These are phyloP conservation scores for Allygus modestus DNA, from an alignment of 2,888 invertebrate genomes.

Conservation along the genomic window DNA sequence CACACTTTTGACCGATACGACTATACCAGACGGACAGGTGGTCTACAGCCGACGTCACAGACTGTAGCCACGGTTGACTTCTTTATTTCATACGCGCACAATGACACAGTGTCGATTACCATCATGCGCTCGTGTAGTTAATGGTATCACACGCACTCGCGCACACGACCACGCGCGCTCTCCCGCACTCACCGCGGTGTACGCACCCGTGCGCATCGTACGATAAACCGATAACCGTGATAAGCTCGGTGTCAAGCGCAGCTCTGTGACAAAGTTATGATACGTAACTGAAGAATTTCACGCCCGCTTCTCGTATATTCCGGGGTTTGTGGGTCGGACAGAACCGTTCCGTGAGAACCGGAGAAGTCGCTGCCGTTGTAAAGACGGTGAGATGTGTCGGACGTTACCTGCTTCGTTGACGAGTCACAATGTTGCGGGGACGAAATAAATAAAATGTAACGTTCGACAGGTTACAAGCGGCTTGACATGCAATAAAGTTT, in stretches of 20 bases:
- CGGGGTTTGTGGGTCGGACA: constrained; percentile 7
- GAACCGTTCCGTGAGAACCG: constrained; percentile 17
- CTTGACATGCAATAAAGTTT: no score
- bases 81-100: background rate
- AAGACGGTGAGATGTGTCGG: background rate
- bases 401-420: background rate
- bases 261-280: constrained; percentile 21
- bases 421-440: background rate
- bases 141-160: background rate
- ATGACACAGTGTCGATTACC: background rate
- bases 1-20: no score
- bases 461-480: no score
- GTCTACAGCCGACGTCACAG: no score
- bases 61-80: background rate
- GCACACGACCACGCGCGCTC: background rate
- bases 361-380: background rate
- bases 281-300: constrained; percentile 39
- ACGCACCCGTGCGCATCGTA: background rate
- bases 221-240: background rate
- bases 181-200: background rate
- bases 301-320: constrained; percentile 31
- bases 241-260: background rate
- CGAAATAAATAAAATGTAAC: no score
- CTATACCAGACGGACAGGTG: no score
- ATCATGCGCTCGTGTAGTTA: background rate